A percentile compares a stretch with the other conserved stretches of the same genome.
These are phyloP conservation scores for Sialis fuliginosa DNA, from an alignment of 2,888 invertebrate genomes.

Conservation along the genomic window DNA sequence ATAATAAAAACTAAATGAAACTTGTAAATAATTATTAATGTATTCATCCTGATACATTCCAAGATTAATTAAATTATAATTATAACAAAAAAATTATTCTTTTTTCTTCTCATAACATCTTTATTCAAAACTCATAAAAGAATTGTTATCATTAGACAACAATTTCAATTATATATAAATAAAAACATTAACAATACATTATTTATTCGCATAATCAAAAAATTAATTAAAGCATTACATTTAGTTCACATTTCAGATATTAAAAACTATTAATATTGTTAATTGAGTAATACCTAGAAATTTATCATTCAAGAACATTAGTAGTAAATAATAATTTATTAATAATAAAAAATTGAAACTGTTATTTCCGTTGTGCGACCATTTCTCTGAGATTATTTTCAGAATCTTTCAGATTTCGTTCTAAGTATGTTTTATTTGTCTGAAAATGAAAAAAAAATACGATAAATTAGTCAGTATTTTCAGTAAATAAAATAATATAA, in stretches of 20 bases:
- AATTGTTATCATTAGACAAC: no score
- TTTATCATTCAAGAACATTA: neutral
- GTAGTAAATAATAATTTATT: neutral
- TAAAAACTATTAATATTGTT: no score
- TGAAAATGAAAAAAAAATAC: constrained; percentile 19
- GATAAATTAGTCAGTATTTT: neutral
- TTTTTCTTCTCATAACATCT: neutral
- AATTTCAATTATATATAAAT: no score
- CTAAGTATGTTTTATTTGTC: constrained; percentile 61
- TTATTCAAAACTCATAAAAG: no score
- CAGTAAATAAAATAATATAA: neutral
- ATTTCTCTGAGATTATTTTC: constrained; percentile 74
- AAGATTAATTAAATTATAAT: neutral
- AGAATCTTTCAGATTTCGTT: constrained; percentile 65
- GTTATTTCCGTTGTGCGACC: constrained; percentile 48
- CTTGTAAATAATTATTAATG: neutral
- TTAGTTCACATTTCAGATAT: no score
- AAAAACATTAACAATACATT: no score
- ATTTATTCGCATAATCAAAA: no score
- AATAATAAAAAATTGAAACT: neutral
- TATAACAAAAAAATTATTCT: neutral
- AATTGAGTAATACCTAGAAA: neutral
- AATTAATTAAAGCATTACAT: no score
- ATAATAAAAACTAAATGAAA: constrained; percentile 1
- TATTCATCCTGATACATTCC: constrained; percentile 1